Evolutionary conservation across 2,888 invertebrate species (phyloP), one percentile per base, ranked within the genome.

Genomic region (Dione juno): DNA sequence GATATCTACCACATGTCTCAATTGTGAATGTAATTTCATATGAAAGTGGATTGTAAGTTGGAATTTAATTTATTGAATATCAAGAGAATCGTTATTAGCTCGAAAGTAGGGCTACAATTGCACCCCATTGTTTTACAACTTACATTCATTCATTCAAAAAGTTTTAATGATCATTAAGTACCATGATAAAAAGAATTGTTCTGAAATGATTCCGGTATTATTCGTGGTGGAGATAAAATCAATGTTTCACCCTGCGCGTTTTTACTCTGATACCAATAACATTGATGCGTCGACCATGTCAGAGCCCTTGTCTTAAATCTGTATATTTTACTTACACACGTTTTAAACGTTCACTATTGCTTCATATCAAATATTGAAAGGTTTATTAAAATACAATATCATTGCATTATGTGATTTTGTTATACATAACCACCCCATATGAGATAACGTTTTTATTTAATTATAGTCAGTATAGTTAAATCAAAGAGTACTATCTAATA

Each of bases 51-150:
- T 35, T 77, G 75, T 75, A 73, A 77, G 69, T 65, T 64, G 73
- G 75, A 79, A 78, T 76, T 78, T 76, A 78, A 80, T 78, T 78
- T 78, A 78, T 78, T 69, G 74, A 70, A 74, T 76, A 78, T 77
- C 71, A 70, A 69, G 70, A 74, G 73, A 73, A 70, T 67, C 66
- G 74, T 74, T 72, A 76, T 72, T 74, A 76, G 71, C 69, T 67
- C 59, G 67, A 69, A 70, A 74, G 74, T 65, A 74, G 67, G 75
- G 67, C 72, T 75, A 70, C 69, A 71, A 75, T 74, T 67, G 67
- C 48, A 65, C 66, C 43, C 73, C 70, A 75, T 76, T 76, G 73
- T 76, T 75, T 74, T 75, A 76, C 75, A 75, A 75, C 73, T 75
- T 73, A 75, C 72, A 76, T 76, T 73, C 65, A 73, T 66, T 64